Evolutionary conservation across 2,797 vertebrate genomes (phyloP), one percentile per base, ranked within the genome.

Genomic region (Perodicticus potto): DNA sequence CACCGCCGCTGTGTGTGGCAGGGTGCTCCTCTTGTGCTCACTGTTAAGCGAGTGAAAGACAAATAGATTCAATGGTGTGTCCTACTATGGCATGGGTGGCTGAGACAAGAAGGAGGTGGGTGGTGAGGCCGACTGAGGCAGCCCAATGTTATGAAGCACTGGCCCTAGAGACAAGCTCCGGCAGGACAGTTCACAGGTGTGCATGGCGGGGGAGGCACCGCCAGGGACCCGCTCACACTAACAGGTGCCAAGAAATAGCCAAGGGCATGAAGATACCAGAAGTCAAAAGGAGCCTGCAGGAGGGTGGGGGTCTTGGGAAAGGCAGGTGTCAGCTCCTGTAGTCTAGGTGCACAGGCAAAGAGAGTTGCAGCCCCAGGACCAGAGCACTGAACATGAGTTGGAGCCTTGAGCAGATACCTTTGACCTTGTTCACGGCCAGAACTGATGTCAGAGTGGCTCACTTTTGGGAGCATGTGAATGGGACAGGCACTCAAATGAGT

Each of bases 41-140:
- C 37, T 83, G 55, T 73, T 86, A 90, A 63, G 40, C 55, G 63
- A 84, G 20, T 40, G 43, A 78, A 94, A 92, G 80, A 74, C 65
- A 80, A 32, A n/a, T 49, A 16, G 45, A 86, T 37, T 27, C 27
- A 9, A 37, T 5, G 40, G 57, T 57, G 49, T 94, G 37, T 34
- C 69, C 70, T 83, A 1, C 45, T 7, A 3, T 34, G 76, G 57
- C 45, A 12, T 45, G 55, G 29, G 57, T 78, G 37, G 20, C 77
- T 93, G 76, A 53, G n/a, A 86, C 5, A 77, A 76, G 65, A 83
- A 25, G 16, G 37, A 73, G 49, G 73, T 95, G 20, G 19, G 49
- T 55, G 63, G 45, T 69, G 49, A 80, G 88, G 72, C n/a, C 23
- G 2, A 57, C 20, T 2, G 61, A 87, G 49, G n/a, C 7, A 0